Evolutionary conservation across 2,797 vertebrate species (phyloP).

Genomic region (Poliocrania exsul): DNA sequence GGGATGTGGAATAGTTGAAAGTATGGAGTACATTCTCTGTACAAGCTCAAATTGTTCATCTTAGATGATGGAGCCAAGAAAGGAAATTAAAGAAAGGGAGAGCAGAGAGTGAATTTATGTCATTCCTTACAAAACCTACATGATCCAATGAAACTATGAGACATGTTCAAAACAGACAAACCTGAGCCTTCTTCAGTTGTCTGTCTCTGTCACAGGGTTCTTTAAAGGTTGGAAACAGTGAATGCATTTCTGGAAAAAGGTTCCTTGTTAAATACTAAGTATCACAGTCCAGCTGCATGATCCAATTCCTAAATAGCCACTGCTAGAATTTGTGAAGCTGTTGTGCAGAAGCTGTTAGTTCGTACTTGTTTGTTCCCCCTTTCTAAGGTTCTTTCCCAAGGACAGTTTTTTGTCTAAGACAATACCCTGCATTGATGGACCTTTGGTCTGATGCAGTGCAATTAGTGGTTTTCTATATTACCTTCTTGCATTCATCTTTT

Average conservation of each 20-base stretch:
- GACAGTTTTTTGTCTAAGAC: neutral
- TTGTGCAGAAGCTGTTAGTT: neutral
- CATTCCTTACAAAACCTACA: neutral
- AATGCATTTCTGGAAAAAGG: neutral
- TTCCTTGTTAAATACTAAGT: neutral
- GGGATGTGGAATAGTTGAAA: neutral
- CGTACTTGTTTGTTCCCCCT: neutral
- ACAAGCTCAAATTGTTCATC: neutral
- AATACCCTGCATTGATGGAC: no score
- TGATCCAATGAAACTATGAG: neutral
- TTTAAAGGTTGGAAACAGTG: neutral
- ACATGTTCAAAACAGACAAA: neutral
- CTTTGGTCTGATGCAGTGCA: neutral
- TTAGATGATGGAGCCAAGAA: neutral
- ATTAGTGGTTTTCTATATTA: neutral
- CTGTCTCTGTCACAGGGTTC: neutral
- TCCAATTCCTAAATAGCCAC: neutral
- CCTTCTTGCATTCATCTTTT: conserved; percentile 81
- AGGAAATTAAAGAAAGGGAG: neutral
- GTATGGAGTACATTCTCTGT: neutral
- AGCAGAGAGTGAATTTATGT: neutral
- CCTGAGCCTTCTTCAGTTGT: neutral
- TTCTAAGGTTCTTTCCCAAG: neutral
- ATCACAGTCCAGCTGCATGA: neutral
- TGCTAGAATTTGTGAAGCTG: neutral